Evolutionary conservation across 2,797 vertebrate genomes (phyloP), one percentile per base, ranked within the genome.

Genomic region (Psittacula derbiana): DNA sequence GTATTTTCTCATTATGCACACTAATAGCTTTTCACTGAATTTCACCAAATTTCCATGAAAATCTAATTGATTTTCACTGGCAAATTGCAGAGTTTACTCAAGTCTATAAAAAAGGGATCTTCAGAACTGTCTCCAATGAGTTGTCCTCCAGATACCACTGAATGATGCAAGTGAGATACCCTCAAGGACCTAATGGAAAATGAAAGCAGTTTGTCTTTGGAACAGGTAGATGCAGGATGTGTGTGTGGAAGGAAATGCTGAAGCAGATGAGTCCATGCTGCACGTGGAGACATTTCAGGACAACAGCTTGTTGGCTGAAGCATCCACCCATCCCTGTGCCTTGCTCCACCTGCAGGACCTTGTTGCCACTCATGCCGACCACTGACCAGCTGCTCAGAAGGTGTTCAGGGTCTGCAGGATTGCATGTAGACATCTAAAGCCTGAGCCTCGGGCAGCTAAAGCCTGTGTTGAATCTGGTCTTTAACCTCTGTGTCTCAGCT

Each of bases 1-100:
- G 97, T 98, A 96, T 97, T 98, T 97, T 94, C 95, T 98, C 96
- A 97, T 98, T 97, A 98, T 97, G 97, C 97, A 94, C 69, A 28
- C 94, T 78, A 93, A 95, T 92, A 96, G 96, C 97, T 98, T 98
- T 98, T 98, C 97, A 94, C 81, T 88, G 89, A 97, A 96, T 67
- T 96, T 97, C 91, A 95, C 79, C 90, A 90, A 88, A 94, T 90
- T 97, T 98, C 98, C 96, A 85, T 94, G 97, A 98, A 98, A 98
- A 98, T 98, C 98, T 97, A 69, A 97, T 97, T 98, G 96, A 97
- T 55, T 93, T 91, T 73, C 75, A 55, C 58, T 33, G 70, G 25
- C 43, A 91, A 88, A 69, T 73, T 78, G 73, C 71, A 67, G 43
- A 84, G 73, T 76, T 90, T 78, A 33, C 65, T 16, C 74, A 21